Conservation (phyloP, 2,888 invertebrate species). For the Barypeithes pellucidus region DNA sequence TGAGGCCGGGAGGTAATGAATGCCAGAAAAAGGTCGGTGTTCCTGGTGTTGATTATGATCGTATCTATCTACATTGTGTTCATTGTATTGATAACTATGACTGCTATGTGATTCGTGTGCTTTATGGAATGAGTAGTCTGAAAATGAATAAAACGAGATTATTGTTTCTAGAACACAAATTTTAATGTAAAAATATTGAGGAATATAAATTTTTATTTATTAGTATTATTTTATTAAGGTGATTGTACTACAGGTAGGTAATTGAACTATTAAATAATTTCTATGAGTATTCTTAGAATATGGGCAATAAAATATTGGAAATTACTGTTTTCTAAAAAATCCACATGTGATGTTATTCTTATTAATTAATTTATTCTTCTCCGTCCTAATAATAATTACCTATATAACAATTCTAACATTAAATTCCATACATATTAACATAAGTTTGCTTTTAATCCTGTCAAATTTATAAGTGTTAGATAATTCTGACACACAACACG, state of each 20-base stretch:
- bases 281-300: too few relatives aligned
- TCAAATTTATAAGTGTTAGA: constrained; percentile 7
- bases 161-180: constrained; percentile 13
- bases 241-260: background rate
- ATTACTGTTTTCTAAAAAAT: too few relatives aligned
- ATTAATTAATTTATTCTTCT: too few relatives aligned
- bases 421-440: too few relatives aligned
- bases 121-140: constrained; percentile 64
- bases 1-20: constrained; percentile 57
- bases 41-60: constrained; percentile 49
- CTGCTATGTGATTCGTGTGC: constrained; percentile 61
- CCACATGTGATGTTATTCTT: too few relatives aligned
- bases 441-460: too few relatives aligned
- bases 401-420: too few relatives aligned
- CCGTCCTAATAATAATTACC: too few relatives aligned
- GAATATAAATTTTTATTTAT: constrained; percentile 22
- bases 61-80: constrained; percentile 57
- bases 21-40: constrained; percentile 48
- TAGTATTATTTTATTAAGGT: background rate
- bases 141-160: constrained; percentile 55
- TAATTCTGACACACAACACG: constrained; percentile 61
- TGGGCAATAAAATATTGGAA: too few relatives aligned
- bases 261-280: too few relatives aligned
- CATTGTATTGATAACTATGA: constrained; percentile 59
- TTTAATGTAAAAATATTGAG: constrained; percentile 22